Evolutionary conservation across 2,888 invertebrate genomes (phyloP), one percentile per base, ranked within the genome.

Genomic region (Nemotelus nigrinus): DNA sequence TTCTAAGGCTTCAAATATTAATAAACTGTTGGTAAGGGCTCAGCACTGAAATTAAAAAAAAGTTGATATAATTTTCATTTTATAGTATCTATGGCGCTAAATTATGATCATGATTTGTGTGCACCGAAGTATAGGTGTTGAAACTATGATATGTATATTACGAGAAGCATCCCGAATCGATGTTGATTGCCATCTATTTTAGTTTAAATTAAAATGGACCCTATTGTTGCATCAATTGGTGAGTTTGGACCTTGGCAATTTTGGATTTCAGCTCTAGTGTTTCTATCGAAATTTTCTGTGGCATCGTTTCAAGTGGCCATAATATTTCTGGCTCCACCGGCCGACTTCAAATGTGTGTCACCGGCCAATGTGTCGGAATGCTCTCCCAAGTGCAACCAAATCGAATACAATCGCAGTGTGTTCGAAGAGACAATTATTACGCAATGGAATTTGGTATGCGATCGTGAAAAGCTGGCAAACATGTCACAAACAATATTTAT

Each of bases 291-390:
- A 85, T 93, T 94, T 83, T 93, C 94, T 0, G 92, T 93, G 0
- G 94, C 93, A 0, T 94, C 93, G 93, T 93, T 94, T 83, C 93
- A 94, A 82, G 89, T 94, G 84, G 93, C 91, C 80, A 93, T 94
- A 80, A 92, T 94, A 78, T 94, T 94, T 83, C 89, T 94, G 80
- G 93, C 93, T 4, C 93, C 94, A 0, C 91, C 91, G 0, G 89
- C 90, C 76, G 86, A 89, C 41, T 90, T 89, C 82, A 89, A 88
- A 39, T 92, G 92, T 82, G 83, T 83, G 2, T 44, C 7, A 71
- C 83, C 82, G 2, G 83, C 78, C 10, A 79, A 79, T 5, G 2
- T 6, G 8, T 8, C 8, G 4, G 84, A 84, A 1, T 92, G 92
- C 82, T 84, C 87, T 0, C 81, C 83, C 1, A 89, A 90, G 78